Base-by-base conservation (phyloP, 1,140 invertebrate species). In the Lerema accius region DNA sequence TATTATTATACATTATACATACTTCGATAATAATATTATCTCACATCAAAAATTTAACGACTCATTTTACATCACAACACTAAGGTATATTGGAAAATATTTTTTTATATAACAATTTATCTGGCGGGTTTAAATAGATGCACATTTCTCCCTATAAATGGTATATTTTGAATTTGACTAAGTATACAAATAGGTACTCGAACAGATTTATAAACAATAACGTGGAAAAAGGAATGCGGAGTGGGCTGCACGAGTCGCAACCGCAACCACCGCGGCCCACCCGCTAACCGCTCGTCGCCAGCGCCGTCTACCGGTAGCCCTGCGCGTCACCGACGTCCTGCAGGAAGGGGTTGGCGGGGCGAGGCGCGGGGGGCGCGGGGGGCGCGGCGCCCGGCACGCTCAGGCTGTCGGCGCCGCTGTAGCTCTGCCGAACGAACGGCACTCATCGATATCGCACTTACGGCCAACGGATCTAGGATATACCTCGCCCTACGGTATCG, bases 381-480 rank as follows among this genome's bases (percentile, higher is more conserved):
- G 80, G 67, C 64, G 73, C 62, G 65, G 73, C 51, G 49, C 78
- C 86, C 62, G 85, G 85, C 70, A 88, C 87, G 69, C 73, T 71
- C 59, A 90, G 69, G 73, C 78, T 84, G n/a, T 85, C 85, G 3
- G 72, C 82, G 46, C 83, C 86, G 42, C 68, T 67, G 76, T 89
- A 84, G 73, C 68, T 86, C 84, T 89, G 78, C 15, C 63, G 43
- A 55, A n/a, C n/a, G n/a, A n/a, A n/a, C n/a, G n/a, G n/a, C n/a
- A n/a, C n/a, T n/a, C n/a, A n/a, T n/a, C n/a, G n/a, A n/a, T n/a
- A n/a, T n/a, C n/a, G n/a, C n/a, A n/a, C n/a, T n/a, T n/a, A n/a
- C n/a, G n/a, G n/a, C n/a, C n/a, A n/a, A n/a, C n/a, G n/a, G n/a
- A n/a, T n/a, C n/a, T n/a, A n/a, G n/a, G n/a, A n/a, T n/a, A n/a